phyloP scores from a whole-genome alignment of 2,113 vertebrate species.

The Microcebus ravelobensis region DNA sequence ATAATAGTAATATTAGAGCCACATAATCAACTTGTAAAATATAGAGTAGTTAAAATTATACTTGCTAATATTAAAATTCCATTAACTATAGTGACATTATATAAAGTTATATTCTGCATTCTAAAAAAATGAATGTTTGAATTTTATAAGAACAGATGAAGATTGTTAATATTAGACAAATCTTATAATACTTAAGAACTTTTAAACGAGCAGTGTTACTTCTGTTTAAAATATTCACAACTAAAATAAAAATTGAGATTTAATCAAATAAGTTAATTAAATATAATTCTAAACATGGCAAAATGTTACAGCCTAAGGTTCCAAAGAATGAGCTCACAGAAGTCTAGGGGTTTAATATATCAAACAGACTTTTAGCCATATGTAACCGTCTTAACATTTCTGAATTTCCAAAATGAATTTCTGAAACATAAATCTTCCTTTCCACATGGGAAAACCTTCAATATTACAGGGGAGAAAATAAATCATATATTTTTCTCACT shows the following conservation, averaged over 20 bases:
- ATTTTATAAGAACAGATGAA: neutral
- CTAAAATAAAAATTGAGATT: neutral
- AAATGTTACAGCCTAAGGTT: neutral
- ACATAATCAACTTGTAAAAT: neutral
- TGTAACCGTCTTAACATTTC: neutral
- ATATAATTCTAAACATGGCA: neutral
- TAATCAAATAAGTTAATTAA: constrained; percentile 14
- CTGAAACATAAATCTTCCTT: neutral
- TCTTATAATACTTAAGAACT: neutral
- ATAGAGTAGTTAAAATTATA: neutral
- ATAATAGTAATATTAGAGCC: neutral
- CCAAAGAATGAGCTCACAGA: neutral
- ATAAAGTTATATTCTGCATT: neutral
- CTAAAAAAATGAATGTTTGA: neutral
- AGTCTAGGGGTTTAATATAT: neutral
- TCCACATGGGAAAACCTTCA: neutral
- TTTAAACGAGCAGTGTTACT: neutral
- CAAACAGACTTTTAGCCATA: neutral
- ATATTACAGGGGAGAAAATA: neutral
- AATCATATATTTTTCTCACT: neutral
- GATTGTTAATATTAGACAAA: neutral
- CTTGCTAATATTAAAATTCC: neutral
- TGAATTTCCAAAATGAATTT: neutral
- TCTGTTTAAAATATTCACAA: neutral
- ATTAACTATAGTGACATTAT: neutral